Evolutionary conservation across 2,113 vertebrate species (phyloP), one percentile per base, ranked within the genome.

Genomic region (Menidia beryllina): DNA sequence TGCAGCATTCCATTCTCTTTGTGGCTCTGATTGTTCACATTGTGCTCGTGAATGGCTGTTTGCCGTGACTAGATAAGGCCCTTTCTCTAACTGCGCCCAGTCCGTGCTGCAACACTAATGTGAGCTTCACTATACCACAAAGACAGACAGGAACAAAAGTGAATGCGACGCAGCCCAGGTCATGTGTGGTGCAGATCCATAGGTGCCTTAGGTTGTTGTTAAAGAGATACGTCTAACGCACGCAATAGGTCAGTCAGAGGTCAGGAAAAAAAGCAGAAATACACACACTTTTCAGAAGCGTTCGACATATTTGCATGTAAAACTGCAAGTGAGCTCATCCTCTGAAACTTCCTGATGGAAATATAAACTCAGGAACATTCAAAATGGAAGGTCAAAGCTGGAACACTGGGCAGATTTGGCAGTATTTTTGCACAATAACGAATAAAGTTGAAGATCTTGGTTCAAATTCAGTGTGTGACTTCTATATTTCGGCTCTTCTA

Each of bases 11-110:
- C 26, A n/a, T 23, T 49, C 48, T 77, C 17, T 78, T 17, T 68
- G 56, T 1, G 36, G 73, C 76, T 72, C 65, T 83, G 67, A 87
- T 83, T 79, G 57, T 75, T 75, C 77, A 5, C 77, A 85, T 83
- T 89, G 84, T 85, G 57, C 51, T 36, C 30, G 13, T 82, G 72
- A 78, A 77, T 61, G 30, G 52, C 26, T 47, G 75, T 48, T 57
- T 49, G 51, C 74, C 71, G 25, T 85, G 71, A 85, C 81, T 1
- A 78, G 68, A 82, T 77, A 77, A 57, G 59, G 43, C 14, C 68
- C 57, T 56, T 12, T 47, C 25, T 74, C 53, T 17, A 50, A 23
- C 74, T 72, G 43, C 55, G 23, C 26, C 14, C 57, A 72, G 65
- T 65, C 38, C 24, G 59, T 72, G 74, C 54, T 59, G 55, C 66